A percentile compares a stretch with the other conserved stretches of the same genome.
Conservation (phyloP, 2,113 vertebrate genomes). For the Hipposideros armiger region DNA sequence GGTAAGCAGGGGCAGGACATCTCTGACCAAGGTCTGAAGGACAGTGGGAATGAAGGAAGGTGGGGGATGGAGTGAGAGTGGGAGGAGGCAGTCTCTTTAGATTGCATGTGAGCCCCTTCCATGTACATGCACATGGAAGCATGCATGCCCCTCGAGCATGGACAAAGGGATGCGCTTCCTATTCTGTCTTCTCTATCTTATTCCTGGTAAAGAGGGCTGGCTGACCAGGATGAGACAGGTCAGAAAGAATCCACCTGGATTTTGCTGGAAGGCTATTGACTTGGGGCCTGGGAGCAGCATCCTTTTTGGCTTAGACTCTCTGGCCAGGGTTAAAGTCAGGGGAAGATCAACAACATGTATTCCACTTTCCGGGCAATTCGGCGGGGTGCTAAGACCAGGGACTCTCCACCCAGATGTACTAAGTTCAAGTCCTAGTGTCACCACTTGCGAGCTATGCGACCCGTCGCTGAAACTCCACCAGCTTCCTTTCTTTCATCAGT, state of each 20-base stretch:
- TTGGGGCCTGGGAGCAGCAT: not conserved
- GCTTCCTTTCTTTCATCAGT: not conserved
- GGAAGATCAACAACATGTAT: not conserved
- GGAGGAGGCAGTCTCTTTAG: not conserved
- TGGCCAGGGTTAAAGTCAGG: not conserved
- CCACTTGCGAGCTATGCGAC: not conserved
- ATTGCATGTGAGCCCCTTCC: not conserved
- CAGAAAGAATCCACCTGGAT: not conserved
- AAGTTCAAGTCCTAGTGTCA: not conserved
- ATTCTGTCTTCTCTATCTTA: not conserved
- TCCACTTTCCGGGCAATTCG: not conserved
- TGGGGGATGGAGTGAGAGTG: not conserved
- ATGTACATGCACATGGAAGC: not conserved
- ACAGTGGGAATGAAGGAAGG: not conserved
- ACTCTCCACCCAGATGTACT: not conserved
- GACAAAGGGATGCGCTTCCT: not conserved
- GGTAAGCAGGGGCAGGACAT: not conserved
- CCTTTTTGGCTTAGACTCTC: not conserved
- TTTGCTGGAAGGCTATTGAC: not conserved
- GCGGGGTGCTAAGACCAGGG: not conserved
- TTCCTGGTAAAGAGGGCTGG: not conserved
- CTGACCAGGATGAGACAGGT: not conserved
- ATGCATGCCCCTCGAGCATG: not conserved
- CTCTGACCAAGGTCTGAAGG: not conserved
- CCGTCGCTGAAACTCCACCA: not conserved